Evolutionary conservation across 1,140 invertebrate genomes (phyloP).

Genomic region (Lucilia sericata): DNA sequence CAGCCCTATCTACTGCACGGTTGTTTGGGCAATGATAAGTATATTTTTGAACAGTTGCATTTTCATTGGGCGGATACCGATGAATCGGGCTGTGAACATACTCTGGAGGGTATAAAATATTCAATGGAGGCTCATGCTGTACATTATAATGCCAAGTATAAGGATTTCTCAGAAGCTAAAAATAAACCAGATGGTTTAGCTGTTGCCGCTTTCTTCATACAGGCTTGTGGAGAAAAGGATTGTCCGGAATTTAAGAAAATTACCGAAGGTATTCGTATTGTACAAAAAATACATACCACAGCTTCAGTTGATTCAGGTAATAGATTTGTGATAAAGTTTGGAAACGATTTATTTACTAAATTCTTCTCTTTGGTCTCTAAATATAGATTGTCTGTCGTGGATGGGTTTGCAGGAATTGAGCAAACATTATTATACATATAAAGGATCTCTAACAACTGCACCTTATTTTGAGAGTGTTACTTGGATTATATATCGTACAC

Average conservation of each 20-base stretch:
- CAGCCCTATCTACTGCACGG: constrained; percentile 70
- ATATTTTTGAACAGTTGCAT: constrained; percentile 80
- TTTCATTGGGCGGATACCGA: constrained; percentile 84
- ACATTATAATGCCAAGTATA: constrained; percentile 83
- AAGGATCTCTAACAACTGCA: constrained; percentile 80
- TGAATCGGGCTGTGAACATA: constrained; percentile 82
- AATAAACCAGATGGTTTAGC: constrained; percentile 81
- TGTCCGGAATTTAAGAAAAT: constrained; percentile 67
- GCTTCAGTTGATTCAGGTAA: constrained; percentile 65
- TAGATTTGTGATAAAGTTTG: constrained; percentile 17
- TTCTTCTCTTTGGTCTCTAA: not conserved
- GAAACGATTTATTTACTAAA: not conserved
- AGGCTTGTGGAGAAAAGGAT: constrained; percentile 70
- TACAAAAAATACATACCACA: constrained; percentile 65
- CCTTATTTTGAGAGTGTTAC: constrained; percentile 78
- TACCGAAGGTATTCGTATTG: constrained; percentile 65
- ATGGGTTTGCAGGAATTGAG: constrained; percentile 66
- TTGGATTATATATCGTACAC: constrained; percentile 81
- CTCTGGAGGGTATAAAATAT: constrained; percentile 75
- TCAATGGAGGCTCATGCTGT: constrained; percentile 84
- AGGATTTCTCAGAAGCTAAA: constrained; percentile 75
- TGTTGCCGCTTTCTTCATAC: constrained; percentile 80
- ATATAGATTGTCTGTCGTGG: constrained; percentile 65
- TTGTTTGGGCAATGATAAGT: constrained; percentile 74
- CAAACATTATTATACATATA: constrained; percentile 68